Evolutionary conservation across 2,113 vertebrate species (phyloP).

Genomic region (Rhinopithecus roxellana): DNA sequence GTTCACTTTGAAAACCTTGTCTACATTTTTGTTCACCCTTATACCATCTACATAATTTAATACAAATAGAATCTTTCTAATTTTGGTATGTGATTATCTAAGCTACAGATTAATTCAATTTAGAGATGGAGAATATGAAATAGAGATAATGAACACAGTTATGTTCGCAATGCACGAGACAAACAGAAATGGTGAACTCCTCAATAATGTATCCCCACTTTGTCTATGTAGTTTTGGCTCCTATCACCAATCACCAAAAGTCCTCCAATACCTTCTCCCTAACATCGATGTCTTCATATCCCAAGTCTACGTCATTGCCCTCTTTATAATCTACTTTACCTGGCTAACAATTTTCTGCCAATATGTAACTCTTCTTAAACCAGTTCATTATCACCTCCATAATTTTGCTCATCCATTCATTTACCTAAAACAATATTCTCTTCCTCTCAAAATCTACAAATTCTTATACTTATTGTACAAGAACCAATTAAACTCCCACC

Average conservation of each 20-base stretch:
- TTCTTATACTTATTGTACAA: not conserved
- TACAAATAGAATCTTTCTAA: not conserved
- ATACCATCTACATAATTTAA: not conserved
- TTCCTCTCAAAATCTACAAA: not conserved
- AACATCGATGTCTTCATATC: not conserved
- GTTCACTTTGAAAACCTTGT: not conserved
- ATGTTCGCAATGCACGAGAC: not conserved
- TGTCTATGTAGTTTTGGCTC: not conserved
- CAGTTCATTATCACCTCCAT: not conserved
- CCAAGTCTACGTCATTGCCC: not conserved
- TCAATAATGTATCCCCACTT: not conserved
- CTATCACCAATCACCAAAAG: not conserved
- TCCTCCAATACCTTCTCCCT: not conserved
- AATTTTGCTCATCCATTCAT: not conserved
- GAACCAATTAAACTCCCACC: not conserved
- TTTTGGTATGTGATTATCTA: not conserved
- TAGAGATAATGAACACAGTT: not conserved
- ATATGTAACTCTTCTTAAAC: not conserved
- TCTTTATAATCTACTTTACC: not conserved
- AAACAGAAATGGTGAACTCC: not conserved
- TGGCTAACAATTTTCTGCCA: not conserved
- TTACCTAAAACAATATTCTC: not conserved
- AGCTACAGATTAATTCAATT: slow-evolving; percentile 16
- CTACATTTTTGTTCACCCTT: slow-evolving; percentile 28
- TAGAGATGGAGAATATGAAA: not conserved